These are phyloP conservation scores for Lepidocolaptes lacrymiger DNA, from an alignment of 2,797 vertebrate species.

Conservation along the genomic window DNA sequence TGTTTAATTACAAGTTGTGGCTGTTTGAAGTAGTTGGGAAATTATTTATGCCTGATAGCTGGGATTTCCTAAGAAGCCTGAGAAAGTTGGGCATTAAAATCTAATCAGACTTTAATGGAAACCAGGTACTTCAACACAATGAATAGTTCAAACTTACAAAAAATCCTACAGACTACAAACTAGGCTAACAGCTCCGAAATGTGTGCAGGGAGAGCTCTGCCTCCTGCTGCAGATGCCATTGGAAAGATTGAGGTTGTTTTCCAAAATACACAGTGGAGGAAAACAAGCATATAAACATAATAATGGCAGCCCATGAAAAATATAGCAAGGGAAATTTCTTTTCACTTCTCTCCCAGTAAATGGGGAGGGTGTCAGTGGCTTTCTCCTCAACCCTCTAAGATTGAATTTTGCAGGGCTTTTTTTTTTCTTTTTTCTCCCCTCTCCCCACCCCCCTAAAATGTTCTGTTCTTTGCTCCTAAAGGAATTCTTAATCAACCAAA, in stretches of 20 bases:
- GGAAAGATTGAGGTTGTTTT: conserved; percentile 63
- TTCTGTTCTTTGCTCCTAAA: conserved; percentile 11
- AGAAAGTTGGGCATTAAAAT: conserved; percentile 56
- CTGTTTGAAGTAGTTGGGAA: conserved; percentile 43
- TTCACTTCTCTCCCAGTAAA: conserved; percentile 41
- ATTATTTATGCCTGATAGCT: conserved; percentile 52
- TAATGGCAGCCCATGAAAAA: conserved; percentile 61
- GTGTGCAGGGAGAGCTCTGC: neutral
- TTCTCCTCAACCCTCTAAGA: neutral
- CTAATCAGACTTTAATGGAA: conserved; percentile 62
- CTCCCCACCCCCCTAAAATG: neutral
- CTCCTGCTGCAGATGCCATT: conserved; percentile 39
- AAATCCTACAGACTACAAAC: conserved; percentile 28
- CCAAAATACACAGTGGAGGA: conserved; percentile 55
- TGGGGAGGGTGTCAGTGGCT: neutral
- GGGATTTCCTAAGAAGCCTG: conserved; percentile 43
- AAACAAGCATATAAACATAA: conserved; percentile 64
- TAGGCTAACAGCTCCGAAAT: conserved; percentile 26
- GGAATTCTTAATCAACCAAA: conserved; percentile 50
- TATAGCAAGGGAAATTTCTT: conserved; percentile 38
- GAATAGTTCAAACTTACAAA: conserved; percentile 41
- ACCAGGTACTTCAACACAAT: conserved; percentile 52
- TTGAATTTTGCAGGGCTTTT: conserved; percentile 28
- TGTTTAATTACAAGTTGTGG: conserved; percentile 17
- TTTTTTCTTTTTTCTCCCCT: neutral